Evolutionary conservation across 1,140 invertebrate genomes (phyloP).

Genomic region (Xylocopa sonorina): DNA sequence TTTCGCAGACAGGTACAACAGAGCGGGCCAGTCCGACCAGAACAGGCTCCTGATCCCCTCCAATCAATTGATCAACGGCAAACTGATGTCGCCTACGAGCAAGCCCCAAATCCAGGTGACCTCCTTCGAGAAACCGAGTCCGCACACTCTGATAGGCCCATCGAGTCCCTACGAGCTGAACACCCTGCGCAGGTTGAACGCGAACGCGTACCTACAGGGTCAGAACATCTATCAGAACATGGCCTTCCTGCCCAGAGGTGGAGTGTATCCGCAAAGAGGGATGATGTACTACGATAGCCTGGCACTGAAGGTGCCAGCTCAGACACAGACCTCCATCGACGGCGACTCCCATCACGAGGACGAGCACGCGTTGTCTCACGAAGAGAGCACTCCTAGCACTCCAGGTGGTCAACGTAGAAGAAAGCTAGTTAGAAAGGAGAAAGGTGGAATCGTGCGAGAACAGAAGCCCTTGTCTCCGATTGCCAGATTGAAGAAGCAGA

Average conservation of each 20-base stretch:
- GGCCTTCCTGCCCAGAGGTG: slow-evolving; percentile 60
- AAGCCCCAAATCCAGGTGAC: slow-evolving; percentile 72
- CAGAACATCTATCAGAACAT: slow-evolving; percentile 69
- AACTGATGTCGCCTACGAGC: not conserved
- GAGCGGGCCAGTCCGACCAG: slow-evolving; percentile 17
- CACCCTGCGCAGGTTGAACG: slow-evolving; percentile 63
- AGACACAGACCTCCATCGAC: slow-evolving; percentile 73
- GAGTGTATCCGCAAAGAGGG: slow-evolving; percentile 61
- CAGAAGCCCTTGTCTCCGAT: slow-evolving; percentile 52
- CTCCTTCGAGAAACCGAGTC: slow-evolving; percentile 78
- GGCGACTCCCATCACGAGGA: slow-evolving; percentile 62
- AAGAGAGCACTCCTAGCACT: slow-evolving; percentile 35
- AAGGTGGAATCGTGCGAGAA: slow-evolving; percentile 32
- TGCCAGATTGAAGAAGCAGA: slow-evolving; percentile 67
- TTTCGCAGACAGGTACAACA: slow-evolving; percentile 37
- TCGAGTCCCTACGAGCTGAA: slow-evolving; percentile 67
- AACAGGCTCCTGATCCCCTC: slow-evolving; percentile 52
- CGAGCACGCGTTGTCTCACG: slow-evolving; percentile 31
- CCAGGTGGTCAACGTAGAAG: slow-evolving; percentile 52
- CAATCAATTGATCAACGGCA: slow-evolving; percentile 36
- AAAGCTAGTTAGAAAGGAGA: slow-evolving; percentile 43
- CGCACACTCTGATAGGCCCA: slow-evolving; percentile 70
- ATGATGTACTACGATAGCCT: slow-evolving; percentile 70
- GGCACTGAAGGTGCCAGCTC: slow-evolving; percentile 70
- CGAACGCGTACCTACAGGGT: slow-evolving; percentile 51